Conservation (phyloP, 2,113 vertebrate genomes). For the Brachirus orientalis region DNA sequence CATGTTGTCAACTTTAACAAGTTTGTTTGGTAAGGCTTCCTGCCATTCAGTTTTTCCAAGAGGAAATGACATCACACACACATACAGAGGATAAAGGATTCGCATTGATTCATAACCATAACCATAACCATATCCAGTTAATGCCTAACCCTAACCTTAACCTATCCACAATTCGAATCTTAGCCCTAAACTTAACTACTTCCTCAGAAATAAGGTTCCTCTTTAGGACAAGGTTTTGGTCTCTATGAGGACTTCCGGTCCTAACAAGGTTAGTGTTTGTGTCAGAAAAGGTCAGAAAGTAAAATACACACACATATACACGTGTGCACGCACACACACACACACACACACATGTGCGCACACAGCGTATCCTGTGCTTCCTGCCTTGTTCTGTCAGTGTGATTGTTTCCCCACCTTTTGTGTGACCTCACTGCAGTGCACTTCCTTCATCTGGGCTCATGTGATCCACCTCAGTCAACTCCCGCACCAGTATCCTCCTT, state of each 20-base stretch:
- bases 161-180: too few species aligned
- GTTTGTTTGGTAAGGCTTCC: constrained; percentile 54
- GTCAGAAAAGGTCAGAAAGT: too few species aligned
- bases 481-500: constrained; percentile 32
- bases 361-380: constrained; percentile 58
- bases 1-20: constrained; percentile 5
- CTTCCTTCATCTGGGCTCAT: constrained; percentile 59
- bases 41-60: constrained; percentile 60
- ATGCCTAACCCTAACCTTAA: too few species aligned
- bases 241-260: too few species aligned
- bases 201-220: too few species aligned
- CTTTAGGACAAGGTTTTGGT: too few species aligned
- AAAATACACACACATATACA: constrained; percentile 33
- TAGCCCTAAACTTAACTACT: too few species aligned
- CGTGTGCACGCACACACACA: constrained; percentile 4
- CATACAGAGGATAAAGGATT: constrained; percentile 14
- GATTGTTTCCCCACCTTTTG: constrained; percentile 62
- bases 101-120: too few species aligned
- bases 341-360: constrained; percentile 31
- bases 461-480: constrained; percentile 58
- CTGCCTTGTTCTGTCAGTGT: constrained; percentile 67
- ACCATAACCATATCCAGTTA: too few species aligned
- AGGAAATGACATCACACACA: constrained; percentile 67
- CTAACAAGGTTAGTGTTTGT: too few species aligned
- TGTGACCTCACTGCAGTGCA: constrained; percentile 58